These are phyloP conservation scores for Mythimna impura DNA, from an alignment of 2,888 invertebrate species.

Conservation along the genomic window DNA sequence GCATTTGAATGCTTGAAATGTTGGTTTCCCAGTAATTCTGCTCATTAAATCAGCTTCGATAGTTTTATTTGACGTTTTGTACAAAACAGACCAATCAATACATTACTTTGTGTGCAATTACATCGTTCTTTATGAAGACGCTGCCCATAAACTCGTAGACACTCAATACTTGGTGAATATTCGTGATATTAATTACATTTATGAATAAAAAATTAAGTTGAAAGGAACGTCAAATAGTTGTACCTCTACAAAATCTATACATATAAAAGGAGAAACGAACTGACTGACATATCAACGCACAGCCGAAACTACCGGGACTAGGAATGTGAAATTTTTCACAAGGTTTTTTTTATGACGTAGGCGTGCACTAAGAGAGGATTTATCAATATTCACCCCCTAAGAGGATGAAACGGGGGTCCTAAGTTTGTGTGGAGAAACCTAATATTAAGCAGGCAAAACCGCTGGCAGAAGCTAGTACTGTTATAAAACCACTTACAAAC, in stretches of 20 bases:
- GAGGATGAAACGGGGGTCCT: too few relatives aligned
- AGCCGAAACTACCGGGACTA: too few relatives aligned
- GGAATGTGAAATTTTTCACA: too few relatives aligned
- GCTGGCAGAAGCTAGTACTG: too few relatives aligned
- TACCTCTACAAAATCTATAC: too few relatives aligned
- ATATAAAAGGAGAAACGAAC: too few relatives aligned
- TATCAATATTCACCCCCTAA: too few relatives aligned
- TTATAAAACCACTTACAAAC: slow-evolving; percentile 30
- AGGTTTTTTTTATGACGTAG: too few relatives aligned
- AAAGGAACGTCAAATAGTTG: neutral
- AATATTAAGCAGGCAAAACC: too few relatives aligned
- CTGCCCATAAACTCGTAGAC: neutral
- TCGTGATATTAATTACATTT: neutral
- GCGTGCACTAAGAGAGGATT: too few relatives aligned
- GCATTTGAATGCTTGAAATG: neutral
- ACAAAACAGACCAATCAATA: neutral
- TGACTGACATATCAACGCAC: too few relatives aligned
- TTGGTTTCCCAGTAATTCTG: neutral
- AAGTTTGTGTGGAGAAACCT: too few relatives aligned
- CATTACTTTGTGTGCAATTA: neutral
- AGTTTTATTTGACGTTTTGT: neutral
- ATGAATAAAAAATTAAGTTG: neutral
- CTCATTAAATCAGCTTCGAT: neutral
- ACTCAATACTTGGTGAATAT: neutral
- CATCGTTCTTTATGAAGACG: slow-evolving; percentile 1